These are phyloP conservation scores for Aleiodes leptofemur DNA, from an alignment of 2,888 invertebrate genomes.

Conservation along the genomic window DNA sequence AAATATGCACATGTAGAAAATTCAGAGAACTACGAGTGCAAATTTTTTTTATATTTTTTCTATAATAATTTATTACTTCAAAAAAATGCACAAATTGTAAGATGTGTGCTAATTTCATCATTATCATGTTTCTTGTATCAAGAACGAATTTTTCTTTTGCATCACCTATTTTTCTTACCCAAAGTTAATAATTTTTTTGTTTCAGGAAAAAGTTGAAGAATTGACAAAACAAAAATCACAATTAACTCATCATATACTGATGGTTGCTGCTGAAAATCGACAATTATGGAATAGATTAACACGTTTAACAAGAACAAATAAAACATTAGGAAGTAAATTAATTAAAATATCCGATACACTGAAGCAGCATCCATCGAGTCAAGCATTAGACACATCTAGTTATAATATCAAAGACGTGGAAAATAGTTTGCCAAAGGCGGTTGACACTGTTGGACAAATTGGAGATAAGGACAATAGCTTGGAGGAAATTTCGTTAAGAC, in stretches of 20 bases:
- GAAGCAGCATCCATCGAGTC: conserved; percentile 72
- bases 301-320: conserved; percentile 79
- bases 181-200: conserved; percentile 73
- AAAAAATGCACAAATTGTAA: too few relatives aligned
- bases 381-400: conserved; percentile 62
- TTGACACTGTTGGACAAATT: conserved; percentile 56
- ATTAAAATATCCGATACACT: conserved; percentile 77
- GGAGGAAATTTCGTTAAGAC: conserved; percentile 86
- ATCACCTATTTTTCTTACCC: not conserved
- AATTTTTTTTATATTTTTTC: too few relatives aligned
- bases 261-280: conserved; percentile 89
- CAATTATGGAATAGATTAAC: conserved; percentile 86
- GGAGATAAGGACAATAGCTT: conserved; percentile 77
- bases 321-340: conserved; percentile 76
- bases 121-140: not conserved
- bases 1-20: too few relatives aligned
- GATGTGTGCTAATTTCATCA: too few relatives aligned
- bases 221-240: conserved; percentile 86
- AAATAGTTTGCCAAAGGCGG: conserved; percentile 51
- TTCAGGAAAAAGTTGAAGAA: conserved; percentile 82
- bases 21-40: too few relatives aligned
- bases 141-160: conserved; percentile 26
- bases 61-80: too few relatives aligned
- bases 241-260: conserved; percentile 85
- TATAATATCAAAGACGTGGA: conserved; percentile 62